A percentile compares a stretch with the other conserved stretches of the same genome.
Conservation (phyloP, 2,888 invertebrate species). For the Himalopsyche anomala region DNA sequence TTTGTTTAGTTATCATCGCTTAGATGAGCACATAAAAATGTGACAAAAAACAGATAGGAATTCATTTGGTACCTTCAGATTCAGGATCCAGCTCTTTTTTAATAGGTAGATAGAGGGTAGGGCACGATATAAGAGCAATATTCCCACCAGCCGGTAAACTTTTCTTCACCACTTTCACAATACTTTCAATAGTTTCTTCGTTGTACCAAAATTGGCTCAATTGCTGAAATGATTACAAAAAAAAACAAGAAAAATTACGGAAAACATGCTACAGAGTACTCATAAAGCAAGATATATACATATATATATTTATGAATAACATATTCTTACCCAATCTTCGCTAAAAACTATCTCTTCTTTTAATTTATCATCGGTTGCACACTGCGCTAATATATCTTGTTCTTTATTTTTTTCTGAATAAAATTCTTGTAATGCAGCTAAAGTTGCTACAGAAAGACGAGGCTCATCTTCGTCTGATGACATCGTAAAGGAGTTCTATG, state of each 20-base stretch:
- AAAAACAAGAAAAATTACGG: no score
- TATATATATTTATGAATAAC: neutral
- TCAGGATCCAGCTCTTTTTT: conserved; percentile 75
- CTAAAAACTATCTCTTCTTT: conserved; percentile 79
- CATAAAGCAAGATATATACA: no score
- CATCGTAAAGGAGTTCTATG: neutral
- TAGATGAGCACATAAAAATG: no score
- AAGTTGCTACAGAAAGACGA: conserved; percentile 82
- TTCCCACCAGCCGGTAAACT: conserved; percentile 77
- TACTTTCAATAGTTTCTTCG: conserved; percentile 82
- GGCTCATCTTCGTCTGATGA: conserved; percentile 79
- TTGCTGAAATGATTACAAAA: conserved; percentile 81
- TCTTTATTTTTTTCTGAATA: conserved; percentile 82
- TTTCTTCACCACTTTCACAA: conserved; percentile 83
- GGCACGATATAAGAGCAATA: conserved; percentile 92
- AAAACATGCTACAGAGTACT: neutral
- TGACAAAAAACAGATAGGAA: no score
- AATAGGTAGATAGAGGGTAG: conserved; percentile 86
- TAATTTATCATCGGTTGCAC: conserved; percentile 73
- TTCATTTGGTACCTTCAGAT: conserved; percentile 72
- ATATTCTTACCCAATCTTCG: conserved; percentile 86
- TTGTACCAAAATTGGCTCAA: conserved; percentile 99
- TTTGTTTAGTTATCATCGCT: no score
- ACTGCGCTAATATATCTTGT: conserved; percentile 76
- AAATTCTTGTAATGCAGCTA: conserved; percentile 87